phyloP scores from a whole-genome alignment of 1,140 invertebrate species.

The Matsumurasca onukii region DNA sequence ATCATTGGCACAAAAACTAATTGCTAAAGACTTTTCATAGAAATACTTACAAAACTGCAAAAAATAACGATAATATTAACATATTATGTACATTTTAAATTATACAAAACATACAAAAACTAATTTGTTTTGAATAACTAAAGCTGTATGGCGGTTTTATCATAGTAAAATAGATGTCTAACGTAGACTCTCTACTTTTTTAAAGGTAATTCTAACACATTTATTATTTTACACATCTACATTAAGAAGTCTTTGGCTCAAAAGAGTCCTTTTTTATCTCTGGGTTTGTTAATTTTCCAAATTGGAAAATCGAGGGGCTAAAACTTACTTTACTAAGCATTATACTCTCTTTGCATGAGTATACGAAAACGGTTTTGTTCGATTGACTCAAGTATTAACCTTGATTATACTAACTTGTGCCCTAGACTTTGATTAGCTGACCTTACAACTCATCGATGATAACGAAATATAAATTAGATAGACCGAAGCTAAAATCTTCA shows the following conservation, averaged over 20 bases:
- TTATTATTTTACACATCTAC: background rate
- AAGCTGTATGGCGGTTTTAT: slow-evolving; percentile 12
- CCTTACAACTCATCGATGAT: no score
- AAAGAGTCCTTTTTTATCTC: background rate
- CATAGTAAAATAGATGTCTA: slow-evolving; percentile 1
- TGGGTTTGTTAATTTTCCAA: slow-evolving; percentile 12
- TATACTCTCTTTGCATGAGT: no score
- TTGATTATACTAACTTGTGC: no score
- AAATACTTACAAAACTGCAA: slow-evolving; percentile 25
- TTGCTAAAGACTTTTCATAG: background rate
- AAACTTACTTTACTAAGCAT: no score
- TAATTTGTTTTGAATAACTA: background rate
- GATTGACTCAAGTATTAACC: no score
- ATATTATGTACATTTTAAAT: slow-evolving; percentile 10
- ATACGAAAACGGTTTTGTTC: no score
- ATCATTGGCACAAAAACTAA: slow-evolving; percentile 26
- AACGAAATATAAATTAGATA: no score
- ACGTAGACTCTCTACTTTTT: slow-evolving; percentile 4
- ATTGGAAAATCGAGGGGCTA: no score
- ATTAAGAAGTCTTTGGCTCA: background rate
- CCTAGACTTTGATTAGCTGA: no score
- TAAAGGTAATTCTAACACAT: background rate
- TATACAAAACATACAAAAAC: slow-evolving; percentile 25
- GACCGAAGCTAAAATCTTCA: no score
- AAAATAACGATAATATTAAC: background rate